Percentiles rank a stretch among this genome's conserved stretches.
Conservation (phyloP, 1,140 invertebrate species). For the Anagrus nilaparvatae region DNA sequence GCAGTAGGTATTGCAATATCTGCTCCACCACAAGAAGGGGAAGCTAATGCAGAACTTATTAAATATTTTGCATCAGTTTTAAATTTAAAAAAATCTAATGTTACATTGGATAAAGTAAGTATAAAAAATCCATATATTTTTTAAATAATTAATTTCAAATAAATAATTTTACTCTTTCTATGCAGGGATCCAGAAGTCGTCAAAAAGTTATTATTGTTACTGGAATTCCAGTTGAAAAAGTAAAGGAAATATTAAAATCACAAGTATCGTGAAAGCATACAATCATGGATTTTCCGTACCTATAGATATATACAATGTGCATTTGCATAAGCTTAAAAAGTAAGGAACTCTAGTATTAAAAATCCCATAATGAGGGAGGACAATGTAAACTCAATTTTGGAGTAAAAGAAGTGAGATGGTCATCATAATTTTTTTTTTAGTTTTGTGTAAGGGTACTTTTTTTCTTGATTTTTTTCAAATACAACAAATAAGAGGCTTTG, state of each 20-base stretch:
- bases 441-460: no score
- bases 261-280: conserved; percentile 32
- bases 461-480: no score
- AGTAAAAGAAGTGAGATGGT: no score
- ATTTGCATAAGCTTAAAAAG: no score
- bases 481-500: no score
- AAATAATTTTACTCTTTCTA: conserved; percentile 9
- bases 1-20: conserved; percentile 59
- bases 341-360: no score
- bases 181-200: conserved; percentile 44
- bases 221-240: conserved; percentile 30
- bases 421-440: no score
- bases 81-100: conserved; percentile 56
- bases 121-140: conserved; percentile 10
- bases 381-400: no score
- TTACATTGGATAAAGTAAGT: conserved; percentile 54
- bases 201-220: conserved; percentile 40
- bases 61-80: conserved; percentile 60
- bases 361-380: no score
- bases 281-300: no score
- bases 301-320: no score
- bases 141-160: not conserved
- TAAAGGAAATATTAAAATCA: conserved; percentile 31
- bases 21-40: conserved; percentile 67
- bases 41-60: conserved; percentile 66